phyloP scores from a whole-genome alignment of 2,888 invertebrate genomes.

The Eristalis pertinax region DNA sequence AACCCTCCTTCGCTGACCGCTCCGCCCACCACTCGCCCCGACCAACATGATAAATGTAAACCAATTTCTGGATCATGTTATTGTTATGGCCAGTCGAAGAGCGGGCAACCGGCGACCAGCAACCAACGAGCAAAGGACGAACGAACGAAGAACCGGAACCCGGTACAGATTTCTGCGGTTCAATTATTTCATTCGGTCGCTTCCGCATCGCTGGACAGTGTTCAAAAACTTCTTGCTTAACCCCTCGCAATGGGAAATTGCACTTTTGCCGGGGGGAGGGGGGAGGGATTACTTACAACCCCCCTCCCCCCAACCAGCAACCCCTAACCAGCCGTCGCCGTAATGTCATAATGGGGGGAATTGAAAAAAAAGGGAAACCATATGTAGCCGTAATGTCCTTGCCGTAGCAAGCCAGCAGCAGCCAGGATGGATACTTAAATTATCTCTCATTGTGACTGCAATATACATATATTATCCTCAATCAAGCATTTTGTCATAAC shows the following conservation, averaged over 20 bases:
- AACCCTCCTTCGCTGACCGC: not conserved
- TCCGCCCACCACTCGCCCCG: not conserved
- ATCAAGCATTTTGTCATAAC: constrained; percentile 71
- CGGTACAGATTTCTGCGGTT: constrained; percentile 68
- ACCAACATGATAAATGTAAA: constrained; percentile 63
- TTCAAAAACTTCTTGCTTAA: constrained; percentile 54
- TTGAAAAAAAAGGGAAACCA: constrained; percentile 31
- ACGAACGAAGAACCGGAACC: constrained; percentile 31
- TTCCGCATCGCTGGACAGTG: constrained; percentile 63
- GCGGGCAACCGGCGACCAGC: constrained; percentile 4
- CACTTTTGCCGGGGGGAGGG: constrained; percentile 49
- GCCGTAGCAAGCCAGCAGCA: not conserved
- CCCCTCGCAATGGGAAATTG: constrained; percentile 53
- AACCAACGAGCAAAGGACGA: not conserved
- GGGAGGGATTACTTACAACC: constrained; percentile 13
- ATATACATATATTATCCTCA: constrained; percentile 67
- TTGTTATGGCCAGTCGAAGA: constrained; percentile 45
- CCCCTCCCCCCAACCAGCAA: not conserved
- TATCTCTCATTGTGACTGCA: constrained; percentile 65
- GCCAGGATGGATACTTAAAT: constrained; percentile 57
- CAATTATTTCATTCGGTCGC: constrained; percentile 70
- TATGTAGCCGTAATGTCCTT: not conserved
- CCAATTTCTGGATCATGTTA: constrained; percentile 67
- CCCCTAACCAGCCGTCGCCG: not conserved
- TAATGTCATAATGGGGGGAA: not conserved